These are phyloP conservation scores for Dicyrtoma fusca DNA, from an alignment of 2,888 invertebrate species.

Conservation along the genomic window DNA sequence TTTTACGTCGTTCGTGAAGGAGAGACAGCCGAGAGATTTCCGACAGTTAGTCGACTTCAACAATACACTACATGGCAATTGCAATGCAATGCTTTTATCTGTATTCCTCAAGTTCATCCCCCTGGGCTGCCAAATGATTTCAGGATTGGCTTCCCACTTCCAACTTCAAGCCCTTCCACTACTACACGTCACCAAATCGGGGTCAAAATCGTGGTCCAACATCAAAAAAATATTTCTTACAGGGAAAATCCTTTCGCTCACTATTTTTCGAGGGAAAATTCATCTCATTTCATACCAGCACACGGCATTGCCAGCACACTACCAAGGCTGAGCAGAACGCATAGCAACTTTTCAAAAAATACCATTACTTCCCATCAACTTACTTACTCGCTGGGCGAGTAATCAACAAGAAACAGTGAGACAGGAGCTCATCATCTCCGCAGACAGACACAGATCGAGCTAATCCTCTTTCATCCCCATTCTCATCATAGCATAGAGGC, in stretches of 20 bases:
- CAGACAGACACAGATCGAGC: too few relatives aligned
- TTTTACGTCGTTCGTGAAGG: background rate
- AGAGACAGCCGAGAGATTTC: slow-evolving; percentile 29
- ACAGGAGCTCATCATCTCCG: too few relatives aligned
- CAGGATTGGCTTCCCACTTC: slow-evolving; percentile 31
- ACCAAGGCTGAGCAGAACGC: too few relatives aligned
- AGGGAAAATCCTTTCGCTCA: slow-evolving; percentile 17
- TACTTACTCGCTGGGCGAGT: background rate
- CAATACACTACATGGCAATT: slow-evolving; percentile 28
- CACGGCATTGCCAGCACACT: too few relatives aligned
- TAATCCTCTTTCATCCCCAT: too few relatives aligned
- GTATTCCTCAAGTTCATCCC: slow-evolving; percentile 39
- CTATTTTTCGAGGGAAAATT: slow-evolving; percentile 2
- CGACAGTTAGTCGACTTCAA: slow-evolving; percentile 41
- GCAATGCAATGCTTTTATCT: slow-evolving; percentile 32
- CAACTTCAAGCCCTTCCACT: background rate
- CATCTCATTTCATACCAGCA: background rate
- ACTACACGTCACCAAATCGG: slow-evolving; percentile 32
- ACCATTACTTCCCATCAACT: background rate
- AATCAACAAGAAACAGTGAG: too few relatives aligned
- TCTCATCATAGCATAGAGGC: too few relatives aligned
- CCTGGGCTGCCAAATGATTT: slow-evolving; percentile 41
- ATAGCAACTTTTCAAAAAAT: background rate
- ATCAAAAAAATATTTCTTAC: slow-evolving; percentile 7
- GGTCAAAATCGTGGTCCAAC: slow-evolving; percentile 37